These are phyloP conservation scores for Deroptyus accipitrinus DNA, from an alignment of 2,113 vertebrate species.

Conservation along the genomic window DNA sequence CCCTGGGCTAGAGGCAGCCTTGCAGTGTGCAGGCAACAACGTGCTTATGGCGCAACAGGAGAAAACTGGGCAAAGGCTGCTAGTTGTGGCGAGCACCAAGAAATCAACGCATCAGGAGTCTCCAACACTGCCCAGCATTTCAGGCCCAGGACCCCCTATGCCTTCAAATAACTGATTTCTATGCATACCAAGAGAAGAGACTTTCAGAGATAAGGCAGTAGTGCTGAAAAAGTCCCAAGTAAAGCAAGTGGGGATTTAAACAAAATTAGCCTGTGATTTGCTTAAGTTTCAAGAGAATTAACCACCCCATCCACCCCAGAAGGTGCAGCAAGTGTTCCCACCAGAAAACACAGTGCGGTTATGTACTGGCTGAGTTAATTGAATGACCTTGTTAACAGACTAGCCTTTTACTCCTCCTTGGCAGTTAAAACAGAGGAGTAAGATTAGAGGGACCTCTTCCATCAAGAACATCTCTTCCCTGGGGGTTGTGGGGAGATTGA, in stretches of 20 bases:
- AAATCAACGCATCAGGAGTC: background rate
- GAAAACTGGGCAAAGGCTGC: background rate
- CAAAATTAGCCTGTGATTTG: background rate
- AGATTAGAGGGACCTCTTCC: background rate
- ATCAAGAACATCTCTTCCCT: background rate
- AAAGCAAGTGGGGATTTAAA: background rate
- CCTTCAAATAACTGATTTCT: background rate
- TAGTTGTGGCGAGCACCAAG: background rate
- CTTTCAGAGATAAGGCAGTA: accelerated
- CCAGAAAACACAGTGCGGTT: background rate
- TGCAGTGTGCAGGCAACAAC: accelerated
- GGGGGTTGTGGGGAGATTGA: background rate
- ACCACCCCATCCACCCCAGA: background rate
- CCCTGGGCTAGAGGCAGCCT: background rate
- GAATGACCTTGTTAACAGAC: background rate
- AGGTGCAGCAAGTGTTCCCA: background rate
- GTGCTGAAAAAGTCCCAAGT: background rate
- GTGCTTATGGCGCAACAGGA: background rate
- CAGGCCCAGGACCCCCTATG: background rate
- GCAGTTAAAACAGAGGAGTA: background rate
- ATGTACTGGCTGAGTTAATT: background rate
- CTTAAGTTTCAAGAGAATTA: background rate
- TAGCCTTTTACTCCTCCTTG: background rate
- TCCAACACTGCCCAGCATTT: accelerated
- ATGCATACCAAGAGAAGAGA: accelerated